Evolutionary conservation across 2,797 vertebrate genomes (phyloP).

Genomic region (Odontamblyopus rebecca): DNA sequence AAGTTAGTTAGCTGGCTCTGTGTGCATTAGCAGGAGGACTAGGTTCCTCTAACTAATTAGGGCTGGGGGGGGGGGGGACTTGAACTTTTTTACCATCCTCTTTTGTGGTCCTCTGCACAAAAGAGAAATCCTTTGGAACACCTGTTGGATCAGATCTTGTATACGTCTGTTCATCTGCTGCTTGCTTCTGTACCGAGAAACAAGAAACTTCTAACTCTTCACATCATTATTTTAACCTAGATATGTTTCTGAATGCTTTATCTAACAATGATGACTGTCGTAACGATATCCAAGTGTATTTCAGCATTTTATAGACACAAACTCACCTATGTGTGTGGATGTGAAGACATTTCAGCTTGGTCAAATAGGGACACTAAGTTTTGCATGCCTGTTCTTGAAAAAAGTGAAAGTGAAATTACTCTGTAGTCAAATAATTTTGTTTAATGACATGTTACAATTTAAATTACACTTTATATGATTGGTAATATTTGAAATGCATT

Average conservation of each 20-base stretch:
- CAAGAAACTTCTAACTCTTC: conserved; percentile 29
- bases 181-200: conserved; percentile 31
- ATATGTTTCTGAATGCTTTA: conserved; percentile 49
- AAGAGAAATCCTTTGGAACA: neutral
- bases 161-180: neutral
- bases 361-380: conserved; percentile 29
- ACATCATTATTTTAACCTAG: conserved; percentile 40
- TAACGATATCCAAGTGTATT: neutral
- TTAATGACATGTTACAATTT: neutral
- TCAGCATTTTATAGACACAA: neutral
- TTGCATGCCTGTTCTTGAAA: conserved; percentile 48
- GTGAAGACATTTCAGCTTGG: neutral
- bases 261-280: neutral
- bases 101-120: neutral
- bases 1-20: too few relatives aligned
- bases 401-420: conserved; percentile 26
- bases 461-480: neutral
- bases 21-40: too few relatives aligned
- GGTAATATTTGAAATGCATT: neutral
- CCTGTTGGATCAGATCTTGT: conserved; percentile 8
- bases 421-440: conserved; percentile 11
- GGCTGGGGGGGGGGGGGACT: too few relatives aligned
- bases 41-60: too few relatives aligned
- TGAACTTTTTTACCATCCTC: neutral
- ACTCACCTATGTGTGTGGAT: neutral